Evolutionary conservation across 2,113 vertebrate species (phyloP), one percentile per base, ranked within the genome.

Genomic region (Petrocephalus microphthalmus): DNA sequence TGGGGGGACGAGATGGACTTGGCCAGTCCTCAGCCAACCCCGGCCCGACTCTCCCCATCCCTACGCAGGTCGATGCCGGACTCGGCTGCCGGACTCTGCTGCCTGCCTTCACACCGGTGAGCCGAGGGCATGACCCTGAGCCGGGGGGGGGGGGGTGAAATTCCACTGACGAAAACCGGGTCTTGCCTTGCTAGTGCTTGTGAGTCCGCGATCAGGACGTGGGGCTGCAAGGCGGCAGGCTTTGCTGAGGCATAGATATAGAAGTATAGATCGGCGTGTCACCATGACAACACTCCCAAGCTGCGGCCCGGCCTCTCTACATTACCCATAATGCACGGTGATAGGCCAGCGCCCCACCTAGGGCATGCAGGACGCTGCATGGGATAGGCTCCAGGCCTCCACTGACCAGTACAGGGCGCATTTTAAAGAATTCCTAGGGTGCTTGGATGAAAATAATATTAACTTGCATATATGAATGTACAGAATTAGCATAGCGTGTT

Each of bases 21-120:
- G 52, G 7, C 33, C 10, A 54, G 88, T 91, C 87, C 89, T 89
- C 87, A 33, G 83, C 42, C 22, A 20, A 74, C n/a, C 78, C 82
- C 49, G 33, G 45, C 25, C 29, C 87, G 17, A 51, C 67, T n/a
- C 71, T 51, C 2, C 29, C 29, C 54, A 49, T n/a, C n/a, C n/a
- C 11, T 85, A 33, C 1, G 22, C 83, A 85, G 83, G 49, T n/a
- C n/a, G n/a, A n/a, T n/a, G n/a, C n/a, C n/a, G 22, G 83, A 67
- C 60, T n/a, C n/a, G n/a, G n/a, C n/a, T n/a, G 25, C n/a, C 4
- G 60, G 60, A 17, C 33, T 17, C 54, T 33, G 42, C 56, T 37
- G 4, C 33, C 33, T 86, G 54, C 25, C 8, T 78, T 78, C 29
- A 37, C 25, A 33, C 71, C 29, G 71, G 29, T 33, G 22, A 85